These are phyloP conservation scores for Cataglyphis albicans DNA, from an alignment of 2,888 invertebrate species.

Conservation along the genomic window DNA sequence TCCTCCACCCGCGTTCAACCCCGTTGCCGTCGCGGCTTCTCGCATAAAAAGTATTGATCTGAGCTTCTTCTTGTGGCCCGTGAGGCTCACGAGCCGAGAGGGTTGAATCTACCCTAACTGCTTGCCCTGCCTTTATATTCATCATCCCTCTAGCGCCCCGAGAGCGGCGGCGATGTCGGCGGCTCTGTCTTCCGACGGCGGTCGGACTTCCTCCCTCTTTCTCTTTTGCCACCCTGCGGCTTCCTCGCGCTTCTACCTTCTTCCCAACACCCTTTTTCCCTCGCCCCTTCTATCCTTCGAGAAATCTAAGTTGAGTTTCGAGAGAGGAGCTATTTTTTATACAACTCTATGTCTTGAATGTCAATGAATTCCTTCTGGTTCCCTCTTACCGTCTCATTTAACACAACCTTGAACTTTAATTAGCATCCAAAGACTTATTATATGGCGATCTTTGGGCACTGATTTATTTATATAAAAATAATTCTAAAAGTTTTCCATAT, in stretches of 20 bases:
- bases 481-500: not conserved
- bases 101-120: constrained; percentile 85
- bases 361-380: constrained; percentile 71
- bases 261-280: constrained; percentile 39
- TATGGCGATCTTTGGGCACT: not conserved
- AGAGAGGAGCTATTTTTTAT: constrained; percentile 77
- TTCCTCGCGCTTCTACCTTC: constrained; percentile 55
- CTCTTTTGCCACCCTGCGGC: constrained; percentile 40
- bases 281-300: constrained; percentile 59
- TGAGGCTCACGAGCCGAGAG: constrained; percentile 80
- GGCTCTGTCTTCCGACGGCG: constrained; percentile 72
- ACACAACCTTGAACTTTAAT: constrained; percentile 46
- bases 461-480: not conserved
- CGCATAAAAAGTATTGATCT: constrained; percentile 86
- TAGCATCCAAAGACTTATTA: constrained; percentile 29
- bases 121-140: constrained; percentile 85
- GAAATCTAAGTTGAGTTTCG: constrained; percentile 75
- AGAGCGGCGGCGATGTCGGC: constrained; percentile 65
- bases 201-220: constrained; percentile 66
- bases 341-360: constrained; percentile 73
- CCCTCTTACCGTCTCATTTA: constrained; percentile 32
- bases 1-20: constrained; percentile 63
- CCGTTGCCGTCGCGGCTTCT: constrained; percentile 75
- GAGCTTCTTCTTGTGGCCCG: constrained; percentile 78
- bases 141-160: constrained; percentile 82